Conservation (phyloP, 2,797 vertebrate genomes). For the Falco novaeseelandiae region DNA sequence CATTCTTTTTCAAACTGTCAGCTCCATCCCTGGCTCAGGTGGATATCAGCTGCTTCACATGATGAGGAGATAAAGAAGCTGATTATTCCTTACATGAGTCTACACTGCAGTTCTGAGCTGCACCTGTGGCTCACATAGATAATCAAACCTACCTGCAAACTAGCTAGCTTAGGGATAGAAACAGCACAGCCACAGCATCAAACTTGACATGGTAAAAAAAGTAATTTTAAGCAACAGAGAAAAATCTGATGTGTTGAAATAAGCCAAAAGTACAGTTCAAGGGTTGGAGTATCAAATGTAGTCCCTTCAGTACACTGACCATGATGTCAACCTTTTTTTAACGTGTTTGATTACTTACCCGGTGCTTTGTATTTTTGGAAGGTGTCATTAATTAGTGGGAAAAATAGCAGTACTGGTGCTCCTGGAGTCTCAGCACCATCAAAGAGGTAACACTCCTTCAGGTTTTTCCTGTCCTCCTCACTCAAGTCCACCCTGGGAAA, state of each 20-base stretch:
- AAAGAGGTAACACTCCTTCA: slow-evolving; percentile 86
- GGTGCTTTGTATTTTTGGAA: slow-evolving; percentile 84
- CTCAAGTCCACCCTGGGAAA: slow-evolving; percentile 80
- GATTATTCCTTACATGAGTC: background rate
- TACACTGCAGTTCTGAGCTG: background rate
- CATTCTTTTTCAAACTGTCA: background rate
- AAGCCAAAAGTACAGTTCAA: background rate
- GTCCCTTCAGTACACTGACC: background rate
- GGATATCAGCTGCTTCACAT: background rate
- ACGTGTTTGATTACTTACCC: slow-evolving; percentile 67
- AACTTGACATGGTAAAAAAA: background rate
- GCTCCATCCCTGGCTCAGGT: background rate
- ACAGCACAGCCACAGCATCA: background rate
- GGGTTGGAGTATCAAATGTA: background rate
- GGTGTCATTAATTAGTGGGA: slow-evolving; percentile 83
- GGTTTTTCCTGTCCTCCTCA: slow-evolving; percentile 68
- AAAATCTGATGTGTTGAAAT: background rate
- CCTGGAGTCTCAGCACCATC: slow-evolving; percentile 75
- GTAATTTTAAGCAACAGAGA: background rate
- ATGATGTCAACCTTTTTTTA: background rate
- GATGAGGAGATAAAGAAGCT: background rate
- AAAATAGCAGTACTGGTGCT: slow-evolving; percentile 84
- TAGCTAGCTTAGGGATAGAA: background rate
- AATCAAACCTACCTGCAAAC: background rate
- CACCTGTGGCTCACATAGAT: background rate